Base-by-base conservation (phyloP, 1,140 invertebrate genomes). In the Brachionus calyciflorus region DNA sequence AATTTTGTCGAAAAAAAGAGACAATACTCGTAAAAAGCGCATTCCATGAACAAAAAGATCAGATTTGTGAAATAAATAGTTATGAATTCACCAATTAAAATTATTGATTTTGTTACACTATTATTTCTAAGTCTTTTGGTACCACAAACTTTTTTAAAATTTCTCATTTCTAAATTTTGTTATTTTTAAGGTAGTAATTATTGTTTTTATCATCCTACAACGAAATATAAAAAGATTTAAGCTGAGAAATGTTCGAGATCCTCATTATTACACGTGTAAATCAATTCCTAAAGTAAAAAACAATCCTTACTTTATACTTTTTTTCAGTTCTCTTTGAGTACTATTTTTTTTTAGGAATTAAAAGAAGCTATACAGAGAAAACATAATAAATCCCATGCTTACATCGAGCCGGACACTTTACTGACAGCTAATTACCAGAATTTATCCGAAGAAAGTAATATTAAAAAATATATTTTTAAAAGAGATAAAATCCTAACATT, bases 201-300 rank as follows among this genome's bases (percentile, higher is more conserved):
- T 65, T 65, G 41, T 65, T 10, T 65, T 65, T n/a, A 44, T 65
- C 4, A 30, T 65, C 26, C 44, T 65, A 41, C 60, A 65, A 28
- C 17, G 60, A 41, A 65, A 65, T 21, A 65, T 65, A 24, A 65
- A 41, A 65, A 41, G 60, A 10, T 41, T 65, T 12, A 65, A 65
- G 4, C 19, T 65, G 10, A 44, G 60, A 65, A 65, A 44, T 65
- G 60, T 44, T 19, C 60, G 60, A 24, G 60, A 65, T 65, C 33
- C 60, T 6, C 60, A 65, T 26, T 65, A 44, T 65, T 65, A 24
- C 17, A 65, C 60, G 3, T 65, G 60, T 44, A 65, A 65, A 65
- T 65, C 60, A 46, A 65, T 65, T 14, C 60, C 60, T 19, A 65
- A 65, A 41, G 60, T 65, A 44, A 26, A 5, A 37, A 37, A 37